phyloP scores from a whole-genome alignment of 2,113 vertebrate genomes.

The Seriola quinqueradiata region DNA sequence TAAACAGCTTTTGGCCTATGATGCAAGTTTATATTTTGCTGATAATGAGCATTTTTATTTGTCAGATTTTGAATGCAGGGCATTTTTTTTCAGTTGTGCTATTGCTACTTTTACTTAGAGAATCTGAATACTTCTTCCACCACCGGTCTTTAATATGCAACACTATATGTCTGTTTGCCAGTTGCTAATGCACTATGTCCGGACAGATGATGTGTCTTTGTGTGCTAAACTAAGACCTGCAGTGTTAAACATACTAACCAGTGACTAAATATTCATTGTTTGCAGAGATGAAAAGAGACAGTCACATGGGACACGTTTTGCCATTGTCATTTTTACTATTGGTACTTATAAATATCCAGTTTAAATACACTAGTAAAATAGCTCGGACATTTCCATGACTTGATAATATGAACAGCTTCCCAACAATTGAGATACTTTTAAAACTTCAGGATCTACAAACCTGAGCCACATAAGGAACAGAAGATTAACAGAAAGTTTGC shows the following conservation, averaged over 20 bases:
- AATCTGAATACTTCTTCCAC: too few relatives aligned
- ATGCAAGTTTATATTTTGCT: too few relatives aligned
- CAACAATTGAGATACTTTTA: slow-evolving; percentile 87
- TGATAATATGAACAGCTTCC: slow-evolving; percentile 78
- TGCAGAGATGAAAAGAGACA: background rate
- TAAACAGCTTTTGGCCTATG: too few relatives aligned
- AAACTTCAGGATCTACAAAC: slow-evolving; percentile 83
- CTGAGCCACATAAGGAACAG: slow-evolving; percentile 74
- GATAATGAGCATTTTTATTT: too few relatives aligned
- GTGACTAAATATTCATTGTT: background rate
- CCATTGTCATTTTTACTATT: slow-evolving; percentile 81
- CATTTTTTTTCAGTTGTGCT: too few relatives aligned
- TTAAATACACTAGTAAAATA: slow-evolving; percentile 95
- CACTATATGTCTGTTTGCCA: too few relatives aligned
- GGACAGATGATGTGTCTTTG: background rate
- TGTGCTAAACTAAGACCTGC: background rate
- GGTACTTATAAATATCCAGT: slow-evolving; percentile 91
- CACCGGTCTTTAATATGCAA: too few relatives aligned
- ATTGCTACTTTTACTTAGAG: too few relatives aligned
- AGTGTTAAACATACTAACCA: background rate
- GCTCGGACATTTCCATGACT: slow-evolving; percentile 82
- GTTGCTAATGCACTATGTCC: background rate
- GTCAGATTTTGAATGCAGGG: too few relatives aligned
- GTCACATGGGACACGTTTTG: slow-evolving; percentile 64
- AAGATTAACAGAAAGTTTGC: slow-evolving; percentile 77